Conservation (phyloP, 2,888 invertebrate genomes). For the Ennomos erosarius region DNA sequence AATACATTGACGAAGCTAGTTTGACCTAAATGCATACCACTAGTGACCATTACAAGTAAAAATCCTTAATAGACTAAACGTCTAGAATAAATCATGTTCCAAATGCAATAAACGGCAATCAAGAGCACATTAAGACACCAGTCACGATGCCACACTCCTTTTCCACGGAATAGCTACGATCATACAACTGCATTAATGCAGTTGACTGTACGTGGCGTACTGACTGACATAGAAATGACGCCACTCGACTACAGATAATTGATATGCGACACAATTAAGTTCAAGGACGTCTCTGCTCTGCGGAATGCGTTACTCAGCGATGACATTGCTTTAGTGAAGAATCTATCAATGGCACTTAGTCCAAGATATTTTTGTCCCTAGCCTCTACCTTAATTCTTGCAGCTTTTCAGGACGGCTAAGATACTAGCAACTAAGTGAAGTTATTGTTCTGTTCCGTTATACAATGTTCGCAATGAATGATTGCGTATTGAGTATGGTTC, state of each 20-base stretch:
- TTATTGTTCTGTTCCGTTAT: no score
- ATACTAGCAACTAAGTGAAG: no score
- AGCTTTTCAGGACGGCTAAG: no score
- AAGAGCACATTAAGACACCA: constrained; percentile 13
- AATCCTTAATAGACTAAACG: constrained; percentile 20
- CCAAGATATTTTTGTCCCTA: no score
- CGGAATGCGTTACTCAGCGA: not conserved
- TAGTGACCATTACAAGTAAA: constrained; percentile 6
- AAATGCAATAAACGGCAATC: constrained; percentile 27
- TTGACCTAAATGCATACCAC: not conserved
- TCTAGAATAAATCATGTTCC: constrained; percentile 25
- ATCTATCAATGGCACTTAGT: no score
- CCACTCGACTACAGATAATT: constrained; percentile 9
- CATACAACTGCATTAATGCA: constrained; percentile 26
- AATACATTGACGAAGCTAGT: no score
- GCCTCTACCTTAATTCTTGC: no score
- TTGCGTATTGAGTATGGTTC: no score
- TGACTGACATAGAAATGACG: constrained; percentile 33
- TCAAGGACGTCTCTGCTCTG: constrained; percentile 24
- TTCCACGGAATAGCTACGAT: constrained; percentile 26
- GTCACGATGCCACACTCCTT: constrained; percentile 24
- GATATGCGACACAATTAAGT: constrained; percentile 28
- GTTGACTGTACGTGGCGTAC: constrained; percentile 28
- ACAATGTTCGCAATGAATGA: no score
- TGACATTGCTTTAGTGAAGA: no score